A percentile compares a stretch with the other conserved stretches of the same genome.
Conservation (phyloP, 2,888 invertebrate species). For the Eumacrocentrus americanus region DNA sequence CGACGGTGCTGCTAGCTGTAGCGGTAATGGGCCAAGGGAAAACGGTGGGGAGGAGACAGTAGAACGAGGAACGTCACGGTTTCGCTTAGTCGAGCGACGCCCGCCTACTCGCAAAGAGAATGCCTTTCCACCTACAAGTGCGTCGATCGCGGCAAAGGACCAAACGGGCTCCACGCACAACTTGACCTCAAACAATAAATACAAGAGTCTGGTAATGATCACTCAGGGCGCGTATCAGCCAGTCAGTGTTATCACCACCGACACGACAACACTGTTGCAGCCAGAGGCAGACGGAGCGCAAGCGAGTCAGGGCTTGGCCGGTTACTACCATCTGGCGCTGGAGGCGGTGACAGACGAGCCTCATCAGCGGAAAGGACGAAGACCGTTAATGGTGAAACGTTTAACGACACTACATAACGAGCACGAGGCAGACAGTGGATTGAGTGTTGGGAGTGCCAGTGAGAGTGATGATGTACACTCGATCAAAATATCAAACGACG, state of each 20-base stretch:
- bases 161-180: constrained; percentile 29
- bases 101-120: constrained; percentile 56
- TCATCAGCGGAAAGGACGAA: constrained; percentile 46
- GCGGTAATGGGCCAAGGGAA: constrained; percentile 40
- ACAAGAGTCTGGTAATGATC: constrained; percentile 89
- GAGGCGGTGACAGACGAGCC: constrained; percentile 52
- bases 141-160: constrained; percentile 25
- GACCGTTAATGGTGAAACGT: constrained; percentile 55
- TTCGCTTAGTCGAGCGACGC: constrained; percentile 59
- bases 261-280: constrained; percentile 75
- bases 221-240: constrained; percentile 71
- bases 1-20: constrained; percentile 40
- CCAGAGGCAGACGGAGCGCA: constrained; percentile 65
- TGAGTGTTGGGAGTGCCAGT: constrained; percentile 57
- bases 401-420: constrained; percentile 13
- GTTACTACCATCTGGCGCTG: constrained; percentile 61
- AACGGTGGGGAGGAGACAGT: constrained; percentile 43
- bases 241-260: constrained; percentile 78
- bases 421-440: constrained; percentile 52
- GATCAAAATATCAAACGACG: neutral
- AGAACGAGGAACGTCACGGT: constrained; percentile 55
- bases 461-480: constrained; percentile 40
- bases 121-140: constrained; percentile 41
- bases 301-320: constrained; percentile 63
- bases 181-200: constrained; percentile 63